These are phyloP conservation scores for Tapirus indicus DNA, from an alignment of 2,797 vertebrate species.

Conservation along the genomic window DNA sequence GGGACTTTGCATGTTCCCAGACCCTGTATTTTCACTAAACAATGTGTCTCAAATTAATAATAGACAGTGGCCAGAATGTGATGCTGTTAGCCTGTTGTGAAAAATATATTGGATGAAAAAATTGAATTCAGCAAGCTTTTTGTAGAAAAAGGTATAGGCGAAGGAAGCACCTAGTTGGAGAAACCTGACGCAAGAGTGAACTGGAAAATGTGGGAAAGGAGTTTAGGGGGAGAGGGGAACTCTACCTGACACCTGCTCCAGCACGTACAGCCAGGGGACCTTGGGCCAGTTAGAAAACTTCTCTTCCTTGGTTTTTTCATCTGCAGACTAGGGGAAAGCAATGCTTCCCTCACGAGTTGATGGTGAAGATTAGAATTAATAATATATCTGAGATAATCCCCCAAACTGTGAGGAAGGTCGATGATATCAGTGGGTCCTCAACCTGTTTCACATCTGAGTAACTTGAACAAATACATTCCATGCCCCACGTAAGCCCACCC, in stretches of 20 bases:
- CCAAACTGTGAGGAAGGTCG: neutral
- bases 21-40: neutral
- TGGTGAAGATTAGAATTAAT: neutral
- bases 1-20: neutral
- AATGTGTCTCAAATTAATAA: neutral
- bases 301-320: no score
- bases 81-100: neutral
- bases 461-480: neutral
- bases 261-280: no score
- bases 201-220: neutral
- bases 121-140: neutral
- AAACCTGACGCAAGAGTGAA: neutral
- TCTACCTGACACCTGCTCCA: neutral
- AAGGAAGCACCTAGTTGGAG: neutral
- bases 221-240: fast-evolving
- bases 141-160: neutral
- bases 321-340: no score
- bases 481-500: no score
- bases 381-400: neutral
- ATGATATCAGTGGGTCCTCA: neutral
- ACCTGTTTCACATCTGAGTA: neutral
- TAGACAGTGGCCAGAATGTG: neutral
- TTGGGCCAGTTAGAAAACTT: neutral
- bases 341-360: neutral
- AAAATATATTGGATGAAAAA: neutral